Conservation (phyloP, 2,113 vertebrate species). For the Myotis davidii region DNA sequence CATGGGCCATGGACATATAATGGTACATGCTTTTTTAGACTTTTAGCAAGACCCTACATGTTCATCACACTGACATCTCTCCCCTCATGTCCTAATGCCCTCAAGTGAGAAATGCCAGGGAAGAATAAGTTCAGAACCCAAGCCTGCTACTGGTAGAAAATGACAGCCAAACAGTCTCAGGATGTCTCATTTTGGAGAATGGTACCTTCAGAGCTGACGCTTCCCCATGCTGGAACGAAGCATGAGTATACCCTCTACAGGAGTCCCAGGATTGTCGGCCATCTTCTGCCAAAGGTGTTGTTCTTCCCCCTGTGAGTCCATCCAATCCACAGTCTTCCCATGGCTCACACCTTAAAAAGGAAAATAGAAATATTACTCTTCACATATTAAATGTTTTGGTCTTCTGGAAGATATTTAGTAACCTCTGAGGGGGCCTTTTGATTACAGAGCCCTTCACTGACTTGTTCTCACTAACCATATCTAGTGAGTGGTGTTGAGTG, state of each 20-base stretch:
- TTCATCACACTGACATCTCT: background rate
- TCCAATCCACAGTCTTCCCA: constrained; percentile 95
- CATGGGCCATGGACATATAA: background rate
- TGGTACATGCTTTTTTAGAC: background rate
- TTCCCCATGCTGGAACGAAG: constrained; percentile 95
- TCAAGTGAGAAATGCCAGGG: constrained; percentile 34
- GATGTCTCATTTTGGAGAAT: background rate
- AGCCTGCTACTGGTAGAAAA: constrained; percentile 39
- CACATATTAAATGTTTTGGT: background rate
- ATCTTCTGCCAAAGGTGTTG: constrained; percentile 95
- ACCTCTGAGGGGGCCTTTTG: background rate
- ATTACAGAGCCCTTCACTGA: background rate
- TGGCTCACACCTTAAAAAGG: constrained; percentile 90
- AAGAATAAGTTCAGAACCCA: background rate
- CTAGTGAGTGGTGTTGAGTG: background rate
- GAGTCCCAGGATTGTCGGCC: constrained; percentile 92
- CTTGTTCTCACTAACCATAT: background rate
- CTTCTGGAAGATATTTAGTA: background rate
- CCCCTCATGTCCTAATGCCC: background rate
- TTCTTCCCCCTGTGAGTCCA: constrained; percentile 96
- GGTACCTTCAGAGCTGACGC: constrained; percentile 83
- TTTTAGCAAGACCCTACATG: background rate
- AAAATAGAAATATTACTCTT: background rate
- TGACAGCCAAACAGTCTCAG: background rate
- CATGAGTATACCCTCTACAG: constrained; percentile 94